These are phyloP conservation scores for Brotula barbata DNA, from an alignment of 2,797 vertebrate species.

Conservation along the genomic window DNA sequence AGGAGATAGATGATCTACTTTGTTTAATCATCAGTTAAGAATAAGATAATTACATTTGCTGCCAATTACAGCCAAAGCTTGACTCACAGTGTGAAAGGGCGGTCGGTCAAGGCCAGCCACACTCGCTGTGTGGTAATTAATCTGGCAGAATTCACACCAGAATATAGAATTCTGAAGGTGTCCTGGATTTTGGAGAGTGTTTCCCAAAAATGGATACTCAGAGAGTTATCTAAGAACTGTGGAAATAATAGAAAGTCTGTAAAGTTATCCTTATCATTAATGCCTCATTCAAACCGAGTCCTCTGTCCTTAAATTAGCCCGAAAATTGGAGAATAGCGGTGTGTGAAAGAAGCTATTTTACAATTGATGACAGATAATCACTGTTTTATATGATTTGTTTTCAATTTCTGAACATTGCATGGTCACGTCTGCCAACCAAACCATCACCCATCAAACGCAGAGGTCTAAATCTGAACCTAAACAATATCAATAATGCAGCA, in stretches of 20 bases:
- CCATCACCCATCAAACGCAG: neutral
- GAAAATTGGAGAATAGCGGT: too few relatives aligned
- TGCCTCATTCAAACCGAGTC: too few relatives aligned
- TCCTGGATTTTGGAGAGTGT: neutral
- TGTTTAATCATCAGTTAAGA: conserved; percentile 29
- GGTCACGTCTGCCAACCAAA: neutral
- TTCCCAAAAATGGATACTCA: neutral
- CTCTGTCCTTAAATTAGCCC: too few relatives aligned
- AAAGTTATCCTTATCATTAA: too few relatives aligned
- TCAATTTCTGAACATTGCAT: neutral
- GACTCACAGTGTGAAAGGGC: conserved; percentile 1
- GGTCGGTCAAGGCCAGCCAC: conserved; percentile 6
- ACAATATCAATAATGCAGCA: too few relatives aligned
- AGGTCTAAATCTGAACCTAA: too few relatives aligned
- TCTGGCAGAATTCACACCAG: neutral
- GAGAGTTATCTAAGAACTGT: neutral
- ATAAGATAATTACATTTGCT: conserved; percentile 27
- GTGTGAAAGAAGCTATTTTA: too few relatives aligned
- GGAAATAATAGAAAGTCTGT: neutral
- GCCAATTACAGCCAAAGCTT: neutral
- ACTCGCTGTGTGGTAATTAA: neutral
- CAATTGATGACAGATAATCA: too few relatives aligned
- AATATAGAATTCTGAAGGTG: neutral
- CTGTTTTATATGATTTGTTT: neutral
- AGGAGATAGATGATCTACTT: conserved; percentile 35